A percentile compares a stretch with the other conserved stretches of the same genome.
phyloP scores from a whole-genome alignment of 2,888 invertebrate genomes.

The Oegoconia quadripuncta region DNA sequence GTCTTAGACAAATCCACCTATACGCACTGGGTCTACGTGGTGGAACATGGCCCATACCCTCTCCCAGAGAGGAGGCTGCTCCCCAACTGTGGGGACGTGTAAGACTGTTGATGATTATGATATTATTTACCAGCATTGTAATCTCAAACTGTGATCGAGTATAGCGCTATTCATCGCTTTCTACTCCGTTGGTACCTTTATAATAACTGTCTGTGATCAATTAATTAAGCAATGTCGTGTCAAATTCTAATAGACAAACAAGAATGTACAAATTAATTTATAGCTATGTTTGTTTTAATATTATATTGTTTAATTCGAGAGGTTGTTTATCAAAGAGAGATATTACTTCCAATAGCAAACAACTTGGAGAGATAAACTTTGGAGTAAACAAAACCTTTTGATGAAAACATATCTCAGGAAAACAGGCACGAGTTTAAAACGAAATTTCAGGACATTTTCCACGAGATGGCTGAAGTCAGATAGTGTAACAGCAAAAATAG shows the following conservation, averaged over 20 bases:
- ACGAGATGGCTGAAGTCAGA: background rate
- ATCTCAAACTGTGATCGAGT: too few species aligned
- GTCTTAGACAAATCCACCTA: too few species aligned
- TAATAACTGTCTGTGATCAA: too few species aligned
- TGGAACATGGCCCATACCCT: too few species aligned
- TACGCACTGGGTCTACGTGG: too few species aligned
- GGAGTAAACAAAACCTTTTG: constrained; percentile 3
- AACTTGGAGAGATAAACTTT: constrained; percentile 5
- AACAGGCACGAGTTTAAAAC: background rate
- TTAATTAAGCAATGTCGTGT: too few species aligned
- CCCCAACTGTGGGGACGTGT: too few species aligned
- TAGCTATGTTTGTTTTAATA: background rate
- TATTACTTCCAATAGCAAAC: constrained; percentile 6
- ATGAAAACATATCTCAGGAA: constrained; percentile 4
- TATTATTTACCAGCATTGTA: too few species aligned
- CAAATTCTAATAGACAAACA: background rate
- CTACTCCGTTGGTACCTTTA: too few species aligned
- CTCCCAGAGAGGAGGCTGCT: too few species aligned
- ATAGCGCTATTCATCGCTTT: too few species aligned
- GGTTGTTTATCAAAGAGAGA: background rate
- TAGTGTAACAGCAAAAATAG: background rate
- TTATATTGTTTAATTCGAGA: background rate
- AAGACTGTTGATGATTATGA: too few species aligned
- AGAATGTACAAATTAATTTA: background rate
- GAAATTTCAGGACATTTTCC: background rate